phyloP scores from a whole-genome alignment of 2,113 vertebrate genomes.

The Numenius arquata region DNA sequence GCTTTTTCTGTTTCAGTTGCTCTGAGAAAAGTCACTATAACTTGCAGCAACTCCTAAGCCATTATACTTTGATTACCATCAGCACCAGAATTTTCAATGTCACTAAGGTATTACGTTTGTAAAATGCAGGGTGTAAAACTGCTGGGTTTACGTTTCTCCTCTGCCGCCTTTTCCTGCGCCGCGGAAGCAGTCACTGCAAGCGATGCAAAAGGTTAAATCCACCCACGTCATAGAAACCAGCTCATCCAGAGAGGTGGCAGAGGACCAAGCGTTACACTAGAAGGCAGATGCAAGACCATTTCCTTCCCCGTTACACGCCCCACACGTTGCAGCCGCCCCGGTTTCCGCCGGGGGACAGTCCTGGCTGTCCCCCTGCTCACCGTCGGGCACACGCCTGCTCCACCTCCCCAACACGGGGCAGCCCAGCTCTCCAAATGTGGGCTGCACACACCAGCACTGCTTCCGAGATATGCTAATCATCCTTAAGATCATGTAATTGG shows the following conservation, averaged over 20 bases:
- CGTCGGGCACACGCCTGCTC: background rate
- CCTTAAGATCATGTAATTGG: background rate
- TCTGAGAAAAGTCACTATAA: background rate
- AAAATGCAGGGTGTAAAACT: background rate
- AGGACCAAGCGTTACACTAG: background rate
- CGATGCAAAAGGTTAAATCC: slow-evolving; percentile 2
- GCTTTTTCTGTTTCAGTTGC: background rate
- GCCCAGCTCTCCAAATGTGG: background rate
- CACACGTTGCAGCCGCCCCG: background rate
- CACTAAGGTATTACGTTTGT: background rate
- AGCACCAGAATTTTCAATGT: background rate
- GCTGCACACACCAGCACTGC: background rate
- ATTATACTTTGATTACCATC: background rate
- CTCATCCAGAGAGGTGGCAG: slow-evolving; percentile 3
- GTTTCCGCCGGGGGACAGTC: slow-evolving; percentile 10
- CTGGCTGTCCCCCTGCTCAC: background rate
- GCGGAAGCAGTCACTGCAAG: background rate
- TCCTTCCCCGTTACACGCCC: slow-evolving; percentile 30
- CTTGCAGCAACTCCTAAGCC: background rate
- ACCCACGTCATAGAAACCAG: slow-evolving; percentile 5
- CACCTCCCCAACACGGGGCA: background rate
- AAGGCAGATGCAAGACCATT: slow-evolving; percentile 6
- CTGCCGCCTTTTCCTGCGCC: background rate
- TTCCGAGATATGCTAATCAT: background rate
- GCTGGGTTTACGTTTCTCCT: background rate